These are phyloP conservation scores for Drosophila chauvacae DNA, from an alignment of 1,140 invertebrate genomes.

Conservation along the genomic window DNA sequence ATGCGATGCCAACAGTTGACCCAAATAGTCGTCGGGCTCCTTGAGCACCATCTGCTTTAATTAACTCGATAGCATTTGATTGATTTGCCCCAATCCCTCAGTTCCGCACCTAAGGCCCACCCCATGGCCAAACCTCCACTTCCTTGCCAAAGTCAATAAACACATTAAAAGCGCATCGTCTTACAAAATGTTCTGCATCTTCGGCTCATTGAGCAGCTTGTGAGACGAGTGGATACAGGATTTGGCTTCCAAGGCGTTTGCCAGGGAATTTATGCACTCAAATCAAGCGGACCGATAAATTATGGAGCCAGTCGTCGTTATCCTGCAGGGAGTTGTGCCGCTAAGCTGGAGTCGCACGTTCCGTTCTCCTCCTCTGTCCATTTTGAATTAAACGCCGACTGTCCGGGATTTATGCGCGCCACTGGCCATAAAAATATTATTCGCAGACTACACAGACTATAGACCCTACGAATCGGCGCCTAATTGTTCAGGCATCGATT, in stretches of 20 bases:
- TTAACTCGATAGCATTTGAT: slow-evolving; percentile 40
- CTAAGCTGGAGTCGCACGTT: slow-evolving; percentile 40
- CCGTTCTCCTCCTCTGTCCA: slow-evolving; percentile 12
- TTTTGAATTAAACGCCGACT: slow-evolving; percentile 64
- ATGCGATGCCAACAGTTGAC: slow-evolving; percentile 17
- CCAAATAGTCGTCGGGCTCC: slow-evolving; percentile 18
- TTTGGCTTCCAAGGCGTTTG: slow-evolving; percentile 21
- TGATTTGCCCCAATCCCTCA: slow-evolving; percentile 36
- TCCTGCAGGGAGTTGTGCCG: slow-evolving; percentile 23
- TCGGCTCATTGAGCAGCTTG: slow-evolving; percentile 66
- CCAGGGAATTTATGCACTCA: slow-evolving; percentile 35
- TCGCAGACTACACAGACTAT: slow-evolving; percentile 46
- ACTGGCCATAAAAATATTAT: slow-evolving; percentile 71
- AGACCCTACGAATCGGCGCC: slow-evolving; percentile 49
- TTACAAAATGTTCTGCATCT: slow-evolving; percentile 55
- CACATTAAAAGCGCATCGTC: slow-evolving; percentile 70
- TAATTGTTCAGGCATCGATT: slow-evolving; percentile 58
- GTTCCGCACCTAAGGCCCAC: background rate
- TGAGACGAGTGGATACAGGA: background rate
- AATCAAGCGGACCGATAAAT: slow-evolving; percentile 69
- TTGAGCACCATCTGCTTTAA: slow-evolving; percentile 29
- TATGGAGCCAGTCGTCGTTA: slow-evolving; percentile 56
- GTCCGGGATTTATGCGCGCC: slow-evolving; percentile 59
- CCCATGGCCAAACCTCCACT: slow-evolving; percentile 1
- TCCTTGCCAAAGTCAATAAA: slow-evolving; percentile 61